phyloP scores from a whole-genome alignment of 2,113 vertebrate genomes.

The Turdus rufiventris region DNA sequence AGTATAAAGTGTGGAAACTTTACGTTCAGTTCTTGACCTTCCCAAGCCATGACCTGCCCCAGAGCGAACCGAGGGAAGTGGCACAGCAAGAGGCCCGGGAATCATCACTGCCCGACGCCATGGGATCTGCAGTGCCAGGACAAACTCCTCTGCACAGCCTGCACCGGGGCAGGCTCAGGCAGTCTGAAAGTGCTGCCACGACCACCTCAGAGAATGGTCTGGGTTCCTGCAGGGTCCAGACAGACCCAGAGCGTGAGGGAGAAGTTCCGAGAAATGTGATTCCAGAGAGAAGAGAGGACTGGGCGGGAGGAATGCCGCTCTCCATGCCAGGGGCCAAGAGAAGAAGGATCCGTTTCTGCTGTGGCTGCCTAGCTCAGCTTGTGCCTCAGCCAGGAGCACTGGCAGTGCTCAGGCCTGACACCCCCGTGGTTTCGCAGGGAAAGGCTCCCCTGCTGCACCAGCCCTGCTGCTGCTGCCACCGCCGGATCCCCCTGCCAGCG shows the following conservation, averaged over 20 bases:
- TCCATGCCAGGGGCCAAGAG: background rate
- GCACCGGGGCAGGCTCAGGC: background rate
- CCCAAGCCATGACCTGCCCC: conserved; percentile 32
- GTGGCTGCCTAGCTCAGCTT: background rate
- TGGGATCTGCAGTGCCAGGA: rapidly evolving
- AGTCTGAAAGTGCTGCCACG: background rate
- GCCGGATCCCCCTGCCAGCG: background rate
- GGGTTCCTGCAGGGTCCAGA: background rate
- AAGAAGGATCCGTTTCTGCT: background rate
- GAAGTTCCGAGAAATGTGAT: background rate
- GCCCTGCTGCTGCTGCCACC: background rate
- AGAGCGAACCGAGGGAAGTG: background rate
- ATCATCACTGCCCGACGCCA: rapidly evolving
- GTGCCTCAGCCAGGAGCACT: background rate
- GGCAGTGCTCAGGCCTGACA: background rate
- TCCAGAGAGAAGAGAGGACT: background rate
- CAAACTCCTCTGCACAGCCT: background rate
- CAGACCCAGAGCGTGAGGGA: rapidly evolving
- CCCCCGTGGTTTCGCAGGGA: background rate
- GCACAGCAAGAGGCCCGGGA: background rate
- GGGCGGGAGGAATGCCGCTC: background rate
- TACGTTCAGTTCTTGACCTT: conserved; percentile 3
- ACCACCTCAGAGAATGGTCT: background rate
- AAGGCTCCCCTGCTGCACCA: background rate
- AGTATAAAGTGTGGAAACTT: conserved; percentile 73